Evolutionary conservation across 2,888 invertebrate species (phyloP).

Genomic region (Euspilapteryx auroguttella): DNA sequence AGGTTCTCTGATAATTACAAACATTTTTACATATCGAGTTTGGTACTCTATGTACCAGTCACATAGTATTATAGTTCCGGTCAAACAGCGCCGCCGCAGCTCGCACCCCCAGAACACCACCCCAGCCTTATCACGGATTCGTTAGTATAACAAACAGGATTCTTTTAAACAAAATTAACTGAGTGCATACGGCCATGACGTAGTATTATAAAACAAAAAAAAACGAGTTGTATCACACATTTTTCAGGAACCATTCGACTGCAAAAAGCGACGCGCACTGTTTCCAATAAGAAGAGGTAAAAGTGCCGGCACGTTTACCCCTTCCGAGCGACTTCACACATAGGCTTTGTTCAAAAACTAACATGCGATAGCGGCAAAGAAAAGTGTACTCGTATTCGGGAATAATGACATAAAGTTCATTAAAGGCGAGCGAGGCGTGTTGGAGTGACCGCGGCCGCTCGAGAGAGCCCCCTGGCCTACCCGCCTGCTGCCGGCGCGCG

Average conservation of each 20-base stretch:
- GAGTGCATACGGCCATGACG: no score
- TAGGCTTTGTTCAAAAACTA: slow-evolving; percentile 40
- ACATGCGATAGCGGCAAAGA: slow-evolving; percentile 46
- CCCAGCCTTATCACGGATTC: no score
- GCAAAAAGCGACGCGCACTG: slow-evolving; percentile 23
- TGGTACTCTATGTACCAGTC: no score
- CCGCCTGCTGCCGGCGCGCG: slow-evolving; percentile 8
- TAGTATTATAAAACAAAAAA: no score
- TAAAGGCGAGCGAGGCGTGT: slow-evolving; percentile 54
- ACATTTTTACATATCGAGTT: no score
- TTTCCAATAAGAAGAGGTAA: slow-evolving; percentile 34
- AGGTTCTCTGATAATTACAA: no score
- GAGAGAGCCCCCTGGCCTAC: slow-evolving; percentile 18
- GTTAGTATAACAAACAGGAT: no score
- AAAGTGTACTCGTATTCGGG: slow-evolving; percentile 54
- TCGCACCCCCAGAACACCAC: no score
- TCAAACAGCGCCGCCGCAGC: no score
- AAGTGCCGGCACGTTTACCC: slow-evolving; percentile 35
- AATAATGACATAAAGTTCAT: slow-evolving; percentile 57
- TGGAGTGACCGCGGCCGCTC: slow-evolving; percentile 33
- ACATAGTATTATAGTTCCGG: no score
- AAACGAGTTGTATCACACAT: no score
- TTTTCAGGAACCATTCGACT: slow-evolving; percentile 21
- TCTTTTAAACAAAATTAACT: no score
- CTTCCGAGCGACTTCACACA: slow-evolving; percentile 40